Evolutionary conservation across 2,113 vertebrate species (phyloP), one percentile per base, ranked within the genome.

Genomic region (Pyrgilauda ruficollis): DNA sequence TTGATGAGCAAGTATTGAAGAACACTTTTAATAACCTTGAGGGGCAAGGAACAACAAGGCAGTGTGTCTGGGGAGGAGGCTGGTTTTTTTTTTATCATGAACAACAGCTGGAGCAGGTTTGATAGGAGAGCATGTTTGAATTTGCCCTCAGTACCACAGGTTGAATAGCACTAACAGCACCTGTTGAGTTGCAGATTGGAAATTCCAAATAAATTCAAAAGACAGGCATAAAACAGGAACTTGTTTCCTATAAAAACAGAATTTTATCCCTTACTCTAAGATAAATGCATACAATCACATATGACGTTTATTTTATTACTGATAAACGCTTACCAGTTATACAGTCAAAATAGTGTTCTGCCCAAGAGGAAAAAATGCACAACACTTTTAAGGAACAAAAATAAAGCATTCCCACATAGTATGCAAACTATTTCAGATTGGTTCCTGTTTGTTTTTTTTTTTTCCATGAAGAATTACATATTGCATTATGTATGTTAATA

Each of bases 331-430:
- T 81, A 61, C 18, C 15, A 76, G 44, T 87, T 83, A 72, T 37
- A 31, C 39, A 94, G 73, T 55, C 62, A 89, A 94, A 93, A 87
- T 17, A 58, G 19, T 35, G 37, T 78, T 93, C 88, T 93, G 33
- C 77, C 74, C 64, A 85, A 90, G 70, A 81, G 53, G 52, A 93
- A 94, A 35, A 87, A 90, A 80, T 77, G 47, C 50, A 94, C 83
- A 96, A 83, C 7, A 89, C 17, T 62, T 87, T 69, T 67, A 87
- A 94, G 43, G 20, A 92, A 64, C 31, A 11, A 91, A 94, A 87
- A 75, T 33, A 76, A 87, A 87, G 0, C 13, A 46, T 39, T 79
- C 55, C 26, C 30, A 79, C 87, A 81, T 47, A 52, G 10, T 47
- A 89, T 74, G 52, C 41, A 87, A 82, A 55, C 24, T 84, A 27